These are phyloP conservation scores for Listrodromus nycthemerus DNA, from an alignment of 2,888 invertebrate genomes.

Conservation along the genomic window DNA sequence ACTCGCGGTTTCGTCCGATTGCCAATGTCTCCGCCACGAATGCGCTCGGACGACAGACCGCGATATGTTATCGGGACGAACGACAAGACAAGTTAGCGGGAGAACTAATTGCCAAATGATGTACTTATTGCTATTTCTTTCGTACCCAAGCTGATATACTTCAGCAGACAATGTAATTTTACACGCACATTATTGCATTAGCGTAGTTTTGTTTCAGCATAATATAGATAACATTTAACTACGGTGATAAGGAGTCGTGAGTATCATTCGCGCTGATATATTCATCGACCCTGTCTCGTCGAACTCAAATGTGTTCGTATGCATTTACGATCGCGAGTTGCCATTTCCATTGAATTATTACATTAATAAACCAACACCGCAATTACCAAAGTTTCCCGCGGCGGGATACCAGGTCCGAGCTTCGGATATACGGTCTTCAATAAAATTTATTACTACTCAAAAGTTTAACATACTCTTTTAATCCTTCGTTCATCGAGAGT, in stretches of 20 bases:
- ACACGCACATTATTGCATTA: slow-evolving; percentile 3
- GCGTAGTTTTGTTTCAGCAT: neutral
- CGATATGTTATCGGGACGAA: slow-evolving; percentile 53
- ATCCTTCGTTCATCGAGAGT: neutral
- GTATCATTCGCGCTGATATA: too few species aligned
- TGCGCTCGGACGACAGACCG: slow-evolving; percentile 14
- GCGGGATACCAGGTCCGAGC: neutral
- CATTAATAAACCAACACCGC: slow-evolving; percentile 3
- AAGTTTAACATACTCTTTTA: neutral
- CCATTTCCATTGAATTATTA: slow-evolving; percentile 4
- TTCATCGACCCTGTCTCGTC: neutral
- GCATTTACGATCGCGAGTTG: neutral
- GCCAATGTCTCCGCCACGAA: slow-evolving; percentile 58
- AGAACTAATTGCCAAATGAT: slow-evolving; percentile 43
- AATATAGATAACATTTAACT: neutral
- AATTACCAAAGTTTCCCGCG: slow-evolving; percentile 19
- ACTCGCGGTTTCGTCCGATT: slow-evolving; percentile 57
- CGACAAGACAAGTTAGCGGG: slow-evolving; percentile 49
- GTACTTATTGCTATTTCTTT: slow-evolving; percentile 33
- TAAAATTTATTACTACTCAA: slow-evolving; percentile 1
- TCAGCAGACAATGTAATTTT: slow-evolving; percentile 11
- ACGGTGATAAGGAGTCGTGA: too few species aligned
- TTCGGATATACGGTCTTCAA: neutral
- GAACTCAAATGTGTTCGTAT: neutral
- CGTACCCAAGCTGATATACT: slow-evolving; percentile 8